Evolutionary conservation across 2,888 invertebrate genomes (phyloP).

Genomic region (Harpalus rufipes): DNA sequence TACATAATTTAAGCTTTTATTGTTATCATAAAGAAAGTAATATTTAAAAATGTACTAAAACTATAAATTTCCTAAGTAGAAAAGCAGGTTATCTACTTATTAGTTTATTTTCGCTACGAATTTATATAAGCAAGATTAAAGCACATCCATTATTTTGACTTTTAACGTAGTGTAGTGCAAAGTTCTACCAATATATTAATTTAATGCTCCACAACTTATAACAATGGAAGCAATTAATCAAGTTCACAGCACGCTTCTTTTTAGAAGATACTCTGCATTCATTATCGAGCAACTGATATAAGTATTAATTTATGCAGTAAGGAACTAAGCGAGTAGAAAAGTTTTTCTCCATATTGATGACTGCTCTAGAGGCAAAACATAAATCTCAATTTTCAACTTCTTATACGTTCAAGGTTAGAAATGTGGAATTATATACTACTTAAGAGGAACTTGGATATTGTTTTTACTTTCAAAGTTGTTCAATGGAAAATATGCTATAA

Average conservation of each 20-base stretch:
- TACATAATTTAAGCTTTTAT: too few relatives aligned
- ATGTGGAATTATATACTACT: constrained; percentile 13
- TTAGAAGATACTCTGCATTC: neutral
- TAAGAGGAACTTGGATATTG: constrained; percentile 1
- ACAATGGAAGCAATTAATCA: constrained; percentile 36
- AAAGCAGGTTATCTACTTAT: neutral
- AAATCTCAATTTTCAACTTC: constrained; percentile 31
- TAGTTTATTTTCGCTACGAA: too few relatives aligned
- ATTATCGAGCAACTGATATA: constrained; percentile 1
- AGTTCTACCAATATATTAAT: constrained; percentile 23
- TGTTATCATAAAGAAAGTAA: too few relatives aligned
- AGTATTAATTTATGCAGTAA: constrained; percentile 23
- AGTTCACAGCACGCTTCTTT: neutral
- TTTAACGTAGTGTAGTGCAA: constrained; percentile 13
- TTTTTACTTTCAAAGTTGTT: neutral
- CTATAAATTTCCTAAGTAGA: neutral
- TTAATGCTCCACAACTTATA: constrained; percentile 26
- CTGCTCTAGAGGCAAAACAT: constrained; percentile 3
- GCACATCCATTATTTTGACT: constrained; percentile 3
- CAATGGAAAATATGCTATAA: neutral
- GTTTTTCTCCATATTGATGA: constrained; percentile 13
- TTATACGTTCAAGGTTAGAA: constrained; percentile 16
- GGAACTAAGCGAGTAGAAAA: constrained; percentile 3
- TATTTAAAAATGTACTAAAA: too few relatives aligned
- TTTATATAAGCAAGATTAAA: constrained; percentile 8